These are phyloP conservation scores for Scelioninae gen. 2 DNA, from an alignment of 2,888 invertebrate species.

Conservation along the genomic window DNA sequence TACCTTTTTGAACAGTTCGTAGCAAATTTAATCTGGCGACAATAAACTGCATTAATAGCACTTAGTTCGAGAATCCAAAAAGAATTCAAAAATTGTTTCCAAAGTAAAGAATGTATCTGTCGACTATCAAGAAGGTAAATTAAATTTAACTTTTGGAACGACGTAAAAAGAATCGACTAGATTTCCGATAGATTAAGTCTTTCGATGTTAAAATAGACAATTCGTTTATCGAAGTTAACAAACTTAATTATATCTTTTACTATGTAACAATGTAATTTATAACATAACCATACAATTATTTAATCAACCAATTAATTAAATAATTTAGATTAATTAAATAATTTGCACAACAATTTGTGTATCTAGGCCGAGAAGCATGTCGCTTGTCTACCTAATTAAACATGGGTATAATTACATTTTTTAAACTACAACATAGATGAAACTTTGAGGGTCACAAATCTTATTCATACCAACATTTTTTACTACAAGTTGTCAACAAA, in stretches of 20 bases:
- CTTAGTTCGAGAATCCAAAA: too few species aligned
- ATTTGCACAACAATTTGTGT: too few species aligned
- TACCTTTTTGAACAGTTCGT: too few species aligned
- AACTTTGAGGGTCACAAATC: conserved; percentile 12
- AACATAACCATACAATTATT: too few species aligned
- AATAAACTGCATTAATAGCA: too few species aligned
- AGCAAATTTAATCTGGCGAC: too few species aligned
- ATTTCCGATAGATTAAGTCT: conserved; percentile 14
- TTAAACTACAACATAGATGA: conserved; percentile 15
- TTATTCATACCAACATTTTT: conserved; percentile 12
- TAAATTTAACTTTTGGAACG: conserved; percentile 28
- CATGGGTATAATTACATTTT: too few species aligned
- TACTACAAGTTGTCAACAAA: conserved; percentile 3
- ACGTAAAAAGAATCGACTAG: conserved; percentile 7
- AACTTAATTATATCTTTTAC: conserved; percentile 10
- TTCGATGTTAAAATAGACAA: conserved; percentile 1
- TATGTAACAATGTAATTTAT: too few species aligned
- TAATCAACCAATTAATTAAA: background rate
- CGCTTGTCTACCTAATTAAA: too few species aligned
- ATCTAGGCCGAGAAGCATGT: too few species aligned
- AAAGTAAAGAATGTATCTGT: conserved; percentile 6
- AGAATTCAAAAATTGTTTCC: too few species aligned
- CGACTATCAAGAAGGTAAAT: conserved; percentile 14
- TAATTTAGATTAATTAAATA: background rate
- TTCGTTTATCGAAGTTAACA: conserved; percentile 10